A percentile compares a stretch with the other conserved stretches of the same genome.
Evolutionary conservation across 1,140 invertebrate species (phyloP).

Genomic region (Pseudomyrmex pallidus): DNA sequence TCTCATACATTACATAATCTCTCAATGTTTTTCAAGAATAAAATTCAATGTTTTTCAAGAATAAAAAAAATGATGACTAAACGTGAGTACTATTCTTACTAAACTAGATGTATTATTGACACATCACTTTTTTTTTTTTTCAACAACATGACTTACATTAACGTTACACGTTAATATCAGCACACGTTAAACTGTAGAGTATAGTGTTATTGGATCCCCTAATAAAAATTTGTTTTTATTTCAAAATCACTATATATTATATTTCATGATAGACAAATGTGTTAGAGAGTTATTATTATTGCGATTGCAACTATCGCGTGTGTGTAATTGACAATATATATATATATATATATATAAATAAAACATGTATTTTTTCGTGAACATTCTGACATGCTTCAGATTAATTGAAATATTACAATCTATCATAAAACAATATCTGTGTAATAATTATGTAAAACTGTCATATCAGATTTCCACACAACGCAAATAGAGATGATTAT

Average conservation of each 20-base stretch:
- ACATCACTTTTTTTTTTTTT: neutral
- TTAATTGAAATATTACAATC: neutral
- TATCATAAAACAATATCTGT: conserved; percentile 4
- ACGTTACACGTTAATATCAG: too few relatives aligned
- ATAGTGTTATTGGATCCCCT: too few relatives aligned
- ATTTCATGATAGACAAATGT: neutral
- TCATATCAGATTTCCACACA: conserved; percentile 1
- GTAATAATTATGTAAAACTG: conserved; percentile 2
- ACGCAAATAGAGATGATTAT: conserved; percentile 18
- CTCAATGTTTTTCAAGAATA: too few relatives aligned
- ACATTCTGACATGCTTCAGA: neutral
- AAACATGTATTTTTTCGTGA: conserved; percentile 6
- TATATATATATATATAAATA: conserved; percentile 37
- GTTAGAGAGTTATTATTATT: neutral
- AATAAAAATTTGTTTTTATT: too few relatives aligned
- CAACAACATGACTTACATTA: too few relatives aligned
- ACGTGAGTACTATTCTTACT: conserved; percentile 21
- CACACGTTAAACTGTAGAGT: too few relatives aligned
- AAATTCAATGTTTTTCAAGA: too few relatives aligned
- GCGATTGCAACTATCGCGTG: neutral
- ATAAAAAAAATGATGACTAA: neutral
- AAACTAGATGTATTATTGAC: conserved; percentile 60
- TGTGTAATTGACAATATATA: conserved; percentile 65
- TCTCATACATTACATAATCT: neutral
- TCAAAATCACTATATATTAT: neutral